These are phyloP conservation scores for Epinotia brunnichana DNA, from an alignment of 2,888 invertebrate species.

Conservation along the genomic window DNA sequence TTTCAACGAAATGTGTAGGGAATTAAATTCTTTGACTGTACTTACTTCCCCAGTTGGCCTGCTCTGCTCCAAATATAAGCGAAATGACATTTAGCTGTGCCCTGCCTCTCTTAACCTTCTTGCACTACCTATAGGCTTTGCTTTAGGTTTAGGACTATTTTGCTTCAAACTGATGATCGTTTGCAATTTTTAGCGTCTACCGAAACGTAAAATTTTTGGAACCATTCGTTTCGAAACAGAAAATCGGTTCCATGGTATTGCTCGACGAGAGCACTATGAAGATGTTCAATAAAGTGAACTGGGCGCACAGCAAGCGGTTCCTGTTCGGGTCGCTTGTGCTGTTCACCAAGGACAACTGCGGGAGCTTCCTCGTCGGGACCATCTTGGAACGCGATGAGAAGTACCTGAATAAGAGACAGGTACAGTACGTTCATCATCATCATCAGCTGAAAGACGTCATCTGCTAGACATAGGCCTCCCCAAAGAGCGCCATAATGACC, in stretches of 20 bases:
- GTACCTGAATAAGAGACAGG: conserved; percentile 63
- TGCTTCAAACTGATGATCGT: neutral
- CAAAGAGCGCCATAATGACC: no score
- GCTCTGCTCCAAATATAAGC: no score
- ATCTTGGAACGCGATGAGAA: conserved; percentile 83
- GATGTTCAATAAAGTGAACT: conserved; percentile 66
- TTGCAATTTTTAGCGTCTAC: conserved; percentile 62
- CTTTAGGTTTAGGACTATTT: no score
- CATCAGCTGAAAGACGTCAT: no score
- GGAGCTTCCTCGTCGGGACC: conserved; percentile 86
- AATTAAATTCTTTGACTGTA: no score
- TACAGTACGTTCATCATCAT: no score
- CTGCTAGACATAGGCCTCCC: no score
- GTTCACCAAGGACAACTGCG: conserved; percentile 87
- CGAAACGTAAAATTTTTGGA: conserved; percentile 69
- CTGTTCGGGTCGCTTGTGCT: conserved; percentile 88
- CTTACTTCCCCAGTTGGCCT: no score
- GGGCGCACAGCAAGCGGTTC: conserved; percentile 82
- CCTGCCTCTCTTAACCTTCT: no score
- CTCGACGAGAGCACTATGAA: conserved; percentile 59
- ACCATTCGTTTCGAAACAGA: conserved; percentile 64
- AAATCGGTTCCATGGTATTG: conserved; percentile 66
- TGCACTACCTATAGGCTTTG: no score
- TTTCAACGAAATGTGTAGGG: no score
- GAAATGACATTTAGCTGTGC: no score